Percentiles rank a stretch among this genome's conserved stretches.
phyloP scores from a whole-genome alignment of 2,888 invertebrate genomes.

The Aquatica leii region DNA sequence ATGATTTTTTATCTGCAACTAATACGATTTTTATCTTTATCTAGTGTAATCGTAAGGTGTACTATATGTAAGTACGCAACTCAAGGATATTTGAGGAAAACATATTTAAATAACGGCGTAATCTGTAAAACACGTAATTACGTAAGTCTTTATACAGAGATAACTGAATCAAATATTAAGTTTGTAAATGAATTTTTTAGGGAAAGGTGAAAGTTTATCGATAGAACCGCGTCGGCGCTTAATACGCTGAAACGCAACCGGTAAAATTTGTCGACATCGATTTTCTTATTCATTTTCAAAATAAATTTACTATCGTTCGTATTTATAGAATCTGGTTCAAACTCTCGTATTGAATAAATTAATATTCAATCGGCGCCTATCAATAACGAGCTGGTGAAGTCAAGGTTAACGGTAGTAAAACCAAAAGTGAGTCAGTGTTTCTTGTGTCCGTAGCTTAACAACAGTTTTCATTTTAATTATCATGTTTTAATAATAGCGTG shows the following conservation, averaged over 20 bases:
- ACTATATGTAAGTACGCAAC: too few relatives aligned
- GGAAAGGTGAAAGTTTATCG: slow-evolving; percentile 16
- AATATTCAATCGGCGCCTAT: neutral
- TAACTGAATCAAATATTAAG: too few relatives aligned
- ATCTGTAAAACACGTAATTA: too few relatives aligned
- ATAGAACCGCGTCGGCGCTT: slow-evolving; percentile 28
- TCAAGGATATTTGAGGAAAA: too few relatives aligned
- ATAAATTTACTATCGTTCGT: neutral
- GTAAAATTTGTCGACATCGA: slow-evolving; percentile 26
- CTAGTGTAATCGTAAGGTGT: too few relatives aligned
- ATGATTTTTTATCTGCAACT: too few relatives aligned
- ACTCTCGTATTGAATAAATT: slow-evolving; percentile 10
- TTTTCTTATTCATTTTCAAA: slow-evolving; percentile 22
- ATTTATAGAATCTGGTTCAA: neutral
- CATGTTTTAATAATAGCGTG: slow-evolving; percentile 3
- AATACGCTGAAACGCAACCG: slow-evolving; percentile 1
- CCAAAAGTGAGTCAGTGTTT: neutral
- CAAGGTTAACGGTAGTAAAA: neutral
- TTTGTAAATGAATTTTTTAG: too few relatives aligned
- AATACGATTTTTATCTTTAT: too few relatives aligned
- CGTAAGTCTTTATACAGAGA: too few relatives aligned
- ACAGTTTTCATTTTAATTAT: neutral
- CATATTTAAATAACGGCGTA: too few relatives aligned
- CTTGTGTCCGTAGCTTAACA: neutral
- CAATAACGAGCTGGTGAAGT: neutral